Conservation (phyloP, 2,113 vertebrate genomes). For the Cyprinus carpio region DNA sequence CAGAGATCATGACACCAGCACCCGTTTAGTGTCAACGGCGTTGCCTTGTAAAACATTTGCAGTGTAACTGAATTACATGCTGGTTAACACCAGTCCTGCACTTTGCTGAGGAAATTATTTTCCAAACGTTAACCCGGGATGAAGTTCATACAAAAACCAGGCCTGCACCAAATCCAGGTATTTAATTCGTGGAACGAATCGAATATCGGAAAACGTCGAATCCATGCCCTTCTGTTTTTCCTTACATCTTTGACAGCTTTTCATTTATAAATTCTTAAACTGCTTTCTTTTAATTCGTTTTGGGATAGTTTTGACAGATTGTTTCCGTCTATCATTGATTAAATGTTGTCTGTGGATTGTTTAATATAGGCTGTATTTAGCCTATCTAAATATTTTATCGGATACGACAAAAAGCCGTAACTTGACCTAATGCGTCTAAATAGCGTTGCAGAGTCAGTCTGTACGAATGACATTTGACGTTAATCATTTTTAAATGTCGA, state of each 20-base stretch:
- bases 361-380: background rate
- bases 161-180: slow-evolving; percentile 49
- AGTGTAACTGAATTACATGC: slow-evolving; percentile 32
- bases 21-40: background rate
- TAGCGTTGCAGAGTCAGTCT: background rate
- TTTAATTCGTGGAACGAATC: slow-evolving; percentile 61
- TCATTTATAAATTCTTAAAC: background rate
- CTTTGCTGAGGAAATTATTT: slow-evolving; percentile 26
- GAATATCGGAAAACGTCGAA: slow-evolving; percentile 40
- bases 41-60: background rate
- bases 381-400: background rate
- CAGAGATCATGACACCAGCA: background rate
- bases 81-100: slow-evolving; percentile 30
- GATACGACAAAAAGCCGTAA: background rate
- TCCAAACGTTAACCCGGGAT: slow-evolving; percentile 14
- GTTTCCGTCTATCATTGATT: too few relatives aligned
- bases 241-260: background rate
- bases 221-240: background rate
- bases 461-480: background rate
- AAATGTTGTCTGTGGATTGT: background rate
- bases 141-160: slow-evolving; percentile 27
- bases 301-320: background rate
- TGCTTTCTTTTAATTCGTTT: background rate
- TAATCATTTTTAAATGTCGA: background rate
- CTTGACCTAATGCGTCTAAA: background rate